Base-by-base conservation (phyloP, 2,888 invertebrate species). In the Brenthis daphne region DNA sequence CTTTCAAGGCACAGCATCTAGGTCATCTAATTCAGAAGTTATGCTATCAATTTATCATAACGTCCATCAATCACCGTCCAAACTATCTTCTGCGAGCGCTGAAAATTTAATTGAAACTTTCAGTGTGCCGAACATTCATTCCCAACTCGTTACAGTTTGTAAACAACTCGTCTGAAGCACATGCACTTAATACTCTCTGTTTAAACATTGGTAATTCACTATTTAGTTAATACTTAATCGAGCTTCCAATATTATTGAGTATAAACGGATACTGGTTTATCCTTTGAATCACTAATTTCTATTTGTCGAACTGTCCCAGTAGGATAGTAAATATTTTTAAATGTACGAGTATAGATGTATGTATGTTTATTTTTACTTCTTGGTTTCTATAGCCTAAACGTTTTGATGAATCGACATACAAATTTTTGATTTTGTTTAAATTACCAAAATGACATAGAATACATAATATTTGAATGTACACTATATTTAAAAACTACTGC, bases 61-160 rank as follows among this genome's bases (percentile, higher is more conserved):
- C 65, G 53, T 58, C 63, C 70, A 73, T 73, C 73, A 73, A 73
- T 73, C 68, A 57, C 29, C 69, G 70, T 72, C 73, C 37, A 55
- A 69, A 70, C 68, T 73, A 73, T 73, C 70, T 72, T 57, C 58
- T 63, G 57, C 68, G 48, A 63, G 61, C 56, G 64, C 61, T 70
- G 72, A 68, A 73, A 72, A 72, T 73, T 72, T 68, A 71, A 71
- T 69, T 73, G 71, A 69, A 73, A 73, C 58, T 73, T 69, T 69
- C 66, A 68, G 68, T 70, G 48, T 66, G 64, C 53, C 53, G 66
- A 68, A 68, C 68, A 72, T 66, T 69, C 68, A 55, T 73, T 73
- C 55, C 58, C 20, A 72, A 60, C 58, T 67, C 60, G 66, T 60
- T 67, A 48, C 66, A 67, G 67, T 63, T 67, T 56, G 61, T 61